These are phyloP conservation scores for Mesochorus sp. DNA, from an alignment of 2,888 invertebrate genomes.

Conservation along the genomic window DNA sequence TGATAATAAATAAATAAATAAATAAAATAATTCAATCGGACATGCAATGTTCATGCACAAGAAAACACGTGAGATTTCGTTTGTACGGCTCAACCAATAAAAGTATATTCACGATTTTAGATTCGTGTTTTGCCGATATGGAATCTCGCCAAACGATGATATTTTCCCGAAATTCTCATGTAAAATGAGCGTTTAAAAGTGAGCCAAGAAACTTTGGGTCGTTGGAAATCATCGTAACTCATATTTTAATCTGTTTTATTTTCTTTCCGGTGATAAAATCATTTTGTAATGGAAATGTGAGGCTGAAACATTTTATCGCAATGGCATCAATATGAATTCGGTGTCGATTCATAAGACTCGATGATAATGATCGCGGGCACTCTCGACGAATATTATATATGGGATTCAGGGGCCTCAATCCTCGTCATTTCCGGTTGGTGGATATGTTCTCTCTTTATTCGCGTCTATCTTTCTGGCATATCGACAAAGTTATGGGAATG, in stretches of 20 bases:
- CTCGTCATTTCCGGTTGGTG: background rate
- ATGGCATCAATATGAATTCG: too few relatives aligned
- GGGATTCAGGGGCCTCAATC: background rate
- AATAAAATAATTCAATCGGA: too few relatives aligned
- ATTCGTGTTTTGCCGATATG: slow-evolving; percentile 23
- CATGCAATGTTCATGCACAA: too few relatives aligned
- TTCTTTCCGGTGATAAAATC: background rate
- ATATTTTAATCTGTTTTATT: background rate
- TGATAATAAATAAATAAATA: too few relatives aligned
- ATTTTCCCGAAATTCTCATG: slow-evolving; percentile 6
- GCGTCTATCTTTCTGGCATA: background rate
- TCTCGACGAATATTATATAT: background rate
- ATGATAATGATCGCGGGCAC: too few relatives aligned
- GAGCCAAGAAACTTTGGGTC: slow-evolving; percentile 23
- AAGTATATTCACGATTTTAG: background rate
- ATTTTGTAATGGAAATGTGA: too few relatives aligned
- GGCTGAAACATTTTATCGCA: too few relatives aligned
- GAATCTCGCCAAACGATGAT: slow-evolving; percentile 45
- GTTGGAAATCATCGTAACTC: slow-evolving; percentile 35
- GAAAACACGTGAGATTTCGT: too few relatives aligned
- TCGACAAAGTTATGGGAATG: slow-evolving; percentile 32
- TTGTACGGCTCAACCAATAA: too few relatives aligned
- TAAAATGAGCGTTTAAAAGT: background rate
- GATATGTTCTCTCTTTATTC: background rate
- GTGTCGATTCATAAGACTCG: too few relatives aligned